phyloP scores from a whole-genome alignment of 2,888 invertebrate genomes.

The Eretmocerus hayati region DNA sequence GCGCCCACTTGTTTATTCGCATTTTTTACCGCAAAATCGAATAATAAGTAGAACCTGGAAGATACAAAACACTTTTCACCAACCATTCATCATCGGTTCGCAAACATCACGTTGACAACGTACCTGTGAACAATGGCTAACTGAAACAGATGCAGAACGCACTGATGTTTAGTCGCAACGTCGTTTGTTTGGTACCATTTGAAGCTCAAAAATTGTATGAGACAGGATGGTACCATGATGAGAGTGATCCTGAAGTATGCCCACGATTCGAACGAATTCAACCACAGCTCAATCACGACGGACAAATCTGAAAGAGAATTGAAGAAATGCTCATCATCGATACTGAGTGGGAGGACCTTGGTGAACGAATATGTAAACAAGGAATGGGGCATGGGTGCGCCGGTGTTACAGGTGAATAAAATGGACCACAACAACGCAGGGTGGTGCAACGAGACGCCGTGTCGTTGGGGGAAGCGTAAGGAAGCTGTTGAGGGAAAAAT shows the following conservation, averaged over 20 bases:
- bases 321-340: background rate
- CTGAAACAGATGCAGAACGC: conserved; percentile 53
- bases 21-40: conserved; percentile 52
- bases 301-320: conserved; percentile 50
- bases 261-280: conserved; percentile 53
- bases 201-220: conserved; percentile 56
- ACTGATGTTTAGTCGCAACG: conserved; percentile 48
- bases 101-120: too few species aligned
- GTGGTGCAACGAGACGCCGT: too few species aligned
- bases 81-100: too few species aligned
- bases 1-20: conserved; percentile 49
- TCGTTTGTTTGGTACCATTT: conserved; percentile 53
- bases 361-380: background rate
- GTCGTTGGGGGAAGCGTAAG: too few species aligned
- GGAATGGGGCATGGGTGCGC: too few species aligned
- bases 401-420: too few species aligned
- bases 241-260: conserved; percentile 52
- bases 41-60: conserved; percentile 50
- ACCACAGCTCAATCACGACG: conserved; percentile 54
- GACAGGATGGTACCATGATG: conserved; percentile 52
- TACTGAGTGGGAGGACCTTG: too few species aligned
- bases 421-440: too few species aligned
- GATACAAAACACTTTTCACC: too few species aligned
- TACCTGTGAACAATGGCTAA: conserved; percentile 57
- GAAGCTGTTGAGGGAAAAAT: too few species aligned